Conservation (phyloP, 2,888 invertebrate genomes). For the Drosophila subsilvestris region DNA sequence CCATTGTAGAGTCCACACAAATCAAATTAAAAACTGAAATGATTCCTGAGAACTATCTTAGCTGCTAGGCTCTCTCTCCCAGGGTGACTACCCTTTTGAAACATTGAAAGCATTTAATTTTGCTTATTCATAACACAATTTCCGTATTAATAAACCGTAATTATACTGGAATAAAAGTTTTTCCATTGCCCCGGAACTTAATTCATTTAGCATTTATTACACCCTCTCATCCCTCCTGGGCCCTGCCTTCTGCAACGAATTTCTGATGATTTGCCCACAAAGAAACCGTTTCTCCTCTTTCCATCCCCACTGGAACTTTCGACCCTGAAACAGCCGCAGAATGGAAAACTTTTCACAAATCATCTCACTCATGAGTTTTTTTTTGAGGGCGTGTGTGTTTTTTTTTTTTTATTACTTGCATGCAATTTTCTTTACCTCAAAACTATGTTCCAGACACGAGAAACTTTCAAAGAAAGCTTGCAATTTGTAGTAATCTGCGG, state of each 20-base stretch:
- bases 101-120: neutral
- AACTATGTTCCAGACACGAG: conserved; percentile 26
- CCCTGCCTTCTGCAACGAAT: neutral
- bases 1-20: neutral
- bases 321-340: neutral
- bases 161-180: neutral
- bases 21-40: neutral
- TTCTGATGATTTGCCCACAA: conserved; percentile 26
- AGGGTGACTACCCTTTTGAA: neutral
- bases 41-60: no score
- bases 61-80: no score
- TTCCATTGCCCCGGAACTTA: neutral
- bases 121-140: neutral
- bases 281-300: neutral
- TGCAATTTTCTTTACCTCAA: conserved; percentile 18
- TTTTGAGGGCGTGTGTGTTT: neutral
- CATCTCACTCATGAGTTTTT: neutral
- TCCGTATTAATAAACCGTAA: neutral
- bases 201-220: neutral
- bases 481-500: conserved; percentile 30
- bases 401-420: neutral
- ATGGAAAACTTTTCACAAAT: conserved; percentile 17
- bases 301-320: neutral
- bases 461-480: conserved; percentile 20
- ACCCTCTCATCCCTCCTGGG: no score